These are phyloP conservation scores for Thymelicus lineola DNA, from an alignment of 2,888 invertebrate genomes.

Conservation along the genomic window DNA sequence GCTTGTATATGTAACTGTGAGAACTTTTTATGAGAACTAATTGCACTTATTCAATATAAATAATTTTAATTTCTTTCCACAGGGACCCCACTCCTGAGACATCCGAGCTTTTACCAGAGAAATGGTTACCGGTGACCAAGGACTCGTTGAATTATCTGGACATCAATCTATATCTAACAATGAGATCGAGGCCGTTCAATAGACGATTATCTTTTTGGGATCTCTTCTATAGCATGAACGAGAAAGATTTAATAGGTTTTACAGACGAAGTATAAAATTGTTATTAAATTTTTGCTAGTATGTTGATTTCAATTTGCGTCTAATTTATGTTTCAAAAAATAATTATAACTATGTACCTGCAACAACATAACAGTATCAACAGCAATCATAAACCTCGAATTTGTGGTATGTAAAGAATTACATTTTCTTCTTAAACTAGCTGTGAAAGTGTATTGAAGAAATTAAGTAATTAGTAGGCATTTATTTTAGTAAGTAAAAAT, in stretches of 20 bases:
- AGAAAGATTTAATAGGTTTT: conserved; percentile 17
- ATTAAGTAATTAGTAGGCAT: no score
- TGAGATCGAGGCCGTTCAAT: conserved; percentile 49
- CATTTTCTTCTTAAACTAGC: no score
- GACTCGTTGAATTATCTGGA: conserved; percentile 50
- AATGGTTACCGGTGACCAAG: conserved; percentile 57
- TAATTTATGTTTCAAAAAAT: not conserved
- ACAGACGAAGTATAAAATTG: conserved; percentile 9
- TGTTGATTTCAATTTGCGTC: not conserved
- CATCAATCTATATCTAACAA: conserved; percentile 48
- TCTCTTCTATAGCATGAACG: conserved; percentile 53
- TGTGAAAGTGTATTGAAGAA: no score
- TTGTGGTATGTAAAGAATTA: no score
- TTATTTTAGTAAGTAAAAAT: no score
- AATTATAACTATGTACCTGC: no score
- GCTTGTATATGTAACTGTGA: no score
- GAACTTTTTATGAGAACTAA: no score
- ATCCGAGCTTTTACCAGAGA: conserved; percentile 54
- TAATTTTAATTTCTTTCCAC: conserved; percentile 33
- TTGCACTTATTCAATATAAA: no score
- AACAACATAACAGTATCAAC: no score
- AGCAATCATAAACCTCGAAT: no score
- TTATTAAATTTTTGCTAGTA: not conserved
- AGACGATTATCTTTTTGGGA: conserved; percentile 60
- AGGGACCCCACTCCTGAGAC: conserved; percentile 62